phyloP scores from a whole-genome alignment of 2,113 vertebrate species.

The Ondatra zibethicus region DNA sequence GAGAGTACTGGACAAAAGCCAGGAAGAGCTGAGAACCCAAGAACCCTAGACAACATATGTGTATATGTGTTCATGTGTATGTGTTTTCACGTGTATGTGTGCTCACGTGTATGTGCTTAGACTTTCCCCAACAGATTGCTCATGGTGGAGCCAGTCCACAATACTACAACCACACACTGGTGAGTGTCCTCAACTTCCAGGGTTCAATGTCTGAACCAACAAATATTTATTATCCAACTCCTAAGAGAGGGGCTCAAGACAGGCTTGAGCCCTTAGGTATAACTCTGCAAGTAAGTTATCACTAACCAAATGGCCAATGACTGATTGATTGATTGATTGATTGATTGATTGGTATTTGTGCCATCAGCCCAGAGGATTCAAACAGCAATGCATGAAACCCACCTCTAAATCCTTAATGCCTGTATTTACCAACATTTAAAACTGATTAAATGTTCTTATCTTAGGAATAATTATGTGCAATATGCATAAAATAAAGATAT shows the following conservation, averaged over 20 bases:
- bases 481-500: not conserved
- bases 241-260: not conserved
- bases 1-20: not conserved
- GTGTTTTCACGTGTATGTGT: not conserved
- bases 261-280: not conserved
- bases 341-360: not conserved
- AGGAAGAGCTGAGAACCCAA: not conserved
- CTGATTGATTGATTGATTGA: not conserved
- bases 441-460: not conserved
- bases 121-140: not conserved
- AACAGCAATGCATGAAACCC: not conserved
- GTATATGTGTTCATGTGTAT: not conserved
- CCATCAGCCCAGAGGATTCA: not conserved
- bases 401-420: not conserved
- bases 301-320: constrained; percentile 24
- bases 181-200: not conserved
- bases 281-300: not conserved
- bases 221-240: not conserved
- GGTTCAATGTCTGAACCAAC: not conserved
- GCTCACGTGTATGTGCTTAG: not conserved
- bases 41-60: not conserved
- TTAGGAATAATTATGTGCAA: constrained; percentile 42
- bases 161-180: not conserved
- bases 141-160: not conserved
- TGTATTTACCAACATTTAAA: not conserved